Evolutionary conservation across 2,888 invertebrate species (phyloP), one percentile per base, ranked within the genome.

Genomic region (Polia nebulosa): DNA sequence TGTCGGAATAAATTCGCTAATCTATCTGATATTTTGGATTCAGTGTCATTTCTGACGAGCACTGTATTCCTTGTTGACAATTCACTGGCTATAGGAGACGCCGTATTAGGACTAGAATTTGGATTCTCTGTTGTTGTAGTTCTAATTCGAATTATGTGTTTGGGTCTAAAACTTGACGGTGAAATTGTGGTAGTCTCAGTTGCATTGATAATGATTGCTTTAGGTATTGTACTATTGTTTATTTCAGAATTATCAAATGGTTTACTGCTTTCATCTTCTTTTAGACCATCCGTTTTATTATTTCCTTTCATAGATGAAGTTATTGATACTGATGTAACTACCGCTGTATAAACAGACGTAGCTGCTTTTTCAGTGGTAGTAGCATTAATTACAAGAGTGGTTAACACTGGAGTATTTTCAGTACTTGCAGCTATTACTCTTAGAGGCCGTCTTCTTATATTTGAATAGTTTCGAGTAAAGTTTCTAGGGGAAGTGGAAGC

Each of bases 311-410:
- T 93, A 29, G 96, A 96, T 4, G 96, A 96, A 32, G 96, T 96
- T 76, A 96, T 95, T 9, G 96, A 96, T 22, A 96, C 93, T 47
- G 96, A 96, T 36, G 96, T 96, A 0, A 96, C 96, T 45, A 96
- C 96, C 4, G 96, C 96, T 8, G 96, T 96, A 67, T 95, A 96
- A 8, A 96, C 94, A 47, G 95, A 92, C n/a, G 96, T 95, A 9
- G 96, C 91, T 45, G 92, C 89, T 81, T 94, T 94, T 84, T 95
- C 93, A 45, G 96, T 95, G 3, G 95, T 94, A 44, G 93, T 94
- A 36, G 92, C 82, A 83, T 95, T 95, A 8, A 89, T 76, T 51
- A 75, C 62, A 27, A 81, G 27, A 63, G 85, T 83, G 3, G 86
- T 83, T 8, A 77, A 36, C 27, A 70, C 53, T 29, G 86, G 70